Base-by-base conservation (phyloP, 2,113 vertebrate species). In the Archocentrus centrarchus region DNA sequence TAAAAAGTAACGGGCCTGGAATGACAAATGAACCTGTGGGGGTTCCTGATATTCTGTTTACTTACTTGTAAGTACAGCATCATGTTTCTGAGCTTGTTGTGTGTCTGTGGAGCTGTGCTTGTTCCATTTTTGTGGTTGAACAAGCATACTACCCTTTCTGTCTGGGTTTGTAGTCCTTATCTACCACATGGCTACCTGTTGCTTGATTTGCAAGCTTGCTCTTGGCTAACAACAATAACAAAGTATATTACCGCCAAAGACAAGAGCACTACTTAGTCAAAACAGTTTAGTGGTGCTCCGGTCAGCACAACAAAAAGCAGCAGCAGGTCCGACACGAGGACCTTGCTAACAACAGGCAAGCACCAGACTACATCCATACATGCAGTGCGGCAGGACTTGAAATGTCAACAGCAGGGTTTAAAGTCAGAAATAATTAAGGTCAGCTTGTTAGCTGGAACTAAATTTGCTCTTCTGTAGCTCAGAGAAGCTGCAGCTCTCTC, bases 311-410 rank as follows among this genome's bases (percentile, higher is more conserved):
- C 63, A 82, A 70, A 63, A 61, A 89, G 88, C 85, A 81, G 86
- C 78, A 60, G 59, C 78, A 79, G 22, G 81, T 85, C 77, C 91
- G 64, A 94, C 66, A 89, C 68, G 94, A 96, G 94, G 85, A 83
- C 83, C 96, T 95, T 84, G 92, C 96, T 64, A 73, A 87, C 85
- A 79, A 96, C 96, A 96, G 96, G 96, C 96, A 97, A 95, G 93
- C 94, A 97, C 96, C 96, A 97, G 93, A 96, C 95, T 96, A 96
- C 96, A 96, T 96, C 93, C 94, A 96, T 86, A 96, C 97, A 98
- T 97, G 97, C 97, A 97, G 95, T 93, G 96, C 96, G 96, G 96
- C 97, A 98, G 97, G 97, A 97, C 98, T 98, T 98, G 97, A 98
- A 98, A 97, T 97, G 97, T 90, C 90, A 96, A 96, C 96, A 97